A percentile compares a stretch with the other conserved stretches of the same genome.
These are phyloP conservation scores for Nestor notabilis DNA, from an alignment of 2,113 vertebrate genomes.

Conservation along the genomic window DNA sequence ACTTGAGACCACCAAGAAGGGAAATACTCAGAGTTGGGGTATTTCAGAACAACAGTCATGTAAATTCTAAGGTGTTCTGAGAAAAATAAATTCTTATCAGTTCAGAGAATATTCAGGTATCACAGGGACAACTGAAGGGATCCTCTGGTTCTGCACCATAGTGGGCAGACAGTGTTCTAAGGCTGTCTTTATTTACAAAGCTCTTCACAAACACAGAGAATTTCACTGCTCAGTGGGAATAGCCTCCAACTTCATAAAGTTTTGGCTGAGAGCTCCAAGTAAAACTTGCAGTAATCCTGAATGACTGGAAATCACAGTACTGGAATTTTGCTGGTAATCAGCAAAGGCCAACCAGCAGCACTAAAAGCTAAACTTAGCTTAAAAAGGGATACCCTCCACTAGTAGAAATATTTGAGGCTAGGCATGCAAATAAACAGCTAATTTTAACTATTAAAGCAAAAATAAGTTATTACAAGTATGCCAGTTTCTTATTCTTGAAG, in stretches of 20 bases:
- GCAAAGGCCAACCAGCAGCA: background rate
- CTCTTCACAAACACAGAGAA: background rate
- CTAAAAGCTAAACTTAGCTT: background rate
- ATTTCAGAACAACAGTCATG: background rate
- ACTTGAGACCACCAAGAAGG: background rate
- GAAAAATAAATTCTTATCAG: background rate
- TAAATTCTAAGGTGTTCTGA: background rate
- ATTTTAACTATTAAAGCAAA: background rate
- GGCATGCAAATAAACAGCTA: background rate
- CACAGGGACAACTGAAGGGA: background rate
- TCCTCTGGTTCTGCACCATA: background rate
- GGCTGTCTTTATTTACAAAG: background rate
- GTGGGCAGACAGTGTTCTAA: background rate
- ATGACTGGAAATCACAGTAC: background rate
- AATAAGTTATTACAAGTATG: background rate
- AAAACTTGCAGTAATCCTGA: background rate
- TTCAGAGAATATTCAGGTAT: background rate
- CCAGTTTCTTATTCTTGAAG: constrained; percentile 18
- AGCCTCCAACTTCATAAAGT: background rate
- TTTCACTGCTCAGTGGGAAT: background rate
- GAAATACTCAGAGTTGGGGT: background rate
- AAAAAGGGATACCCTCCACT: background rate
- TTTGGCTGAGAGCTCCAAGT: background rate
- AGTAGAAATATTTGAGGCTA: background rate
- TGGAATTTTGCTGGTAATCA: background rate